Percentiles rank a stretch among this genome's conserved stretches.
Evolutionary conservation across 2,797 vertebrate genomes (phyloP).

Genomic region (Enteromius paludinosus): DNA sequence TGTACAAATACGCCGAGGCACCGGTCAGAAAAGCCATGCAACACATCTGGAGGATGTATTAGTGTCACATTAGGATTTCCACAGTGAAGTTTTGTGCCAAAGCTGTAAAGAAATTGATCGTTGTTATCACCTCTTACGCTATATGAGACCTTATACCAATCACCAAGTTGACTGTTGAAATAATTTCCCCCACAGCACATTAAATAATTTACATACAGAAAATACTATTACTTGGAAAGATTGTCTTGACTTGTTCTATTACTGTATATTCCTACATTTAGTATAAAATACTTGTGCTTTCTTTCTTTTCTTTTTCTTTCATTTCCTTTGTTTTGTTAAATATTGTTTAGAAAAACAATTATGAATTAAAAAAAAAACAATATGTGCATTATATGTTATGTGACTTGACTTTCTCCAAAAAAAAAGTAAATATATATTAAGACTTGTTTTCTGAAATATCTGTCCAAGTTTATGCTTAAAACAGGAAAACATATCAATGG

Average conservation of each 20-base stretch:
- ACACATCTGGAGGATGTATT: background rate
- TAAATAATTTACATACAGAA: background rate
- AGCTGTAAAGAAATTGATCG: background rate
- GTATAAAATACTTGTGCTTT: background rate
- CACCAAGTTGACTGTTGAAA: background rate
- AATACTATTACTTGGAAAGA: background rate
- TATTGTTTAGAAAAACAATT: background rate
- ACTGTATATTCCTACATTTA: background rate
- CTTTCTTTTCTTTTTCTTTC: background rate
- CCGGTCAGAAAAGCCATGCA: slow-evolving; percentile 2
- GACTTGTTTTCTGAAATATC: background rate
- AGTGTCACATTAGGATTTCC: background rate
- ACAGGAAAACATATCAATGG: background rate
- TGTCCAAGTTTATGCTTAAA: background rate
- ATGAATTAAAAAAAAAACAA: background rate
- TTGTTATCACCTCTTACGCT: background rate
- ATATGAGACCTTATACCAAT: background rate
- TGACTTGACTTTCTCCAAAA: background rate
- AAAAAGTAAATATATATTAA: background rate
- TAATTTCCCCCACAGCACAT: background rate
- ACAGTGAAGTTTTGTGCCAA: background rate
- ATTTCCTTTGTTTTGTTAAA: background rate
- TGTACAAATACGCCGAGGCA: slow-evolving; percentile 42
- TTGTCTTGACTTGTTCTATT: background rate
- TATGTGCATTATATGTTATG: background rate